Percentiles rank a stretch among this genome's conserved stretches.
Conservation (phyloP, 2,888 invertebrate genomes). For the Blastobasis adustella region DNA sequence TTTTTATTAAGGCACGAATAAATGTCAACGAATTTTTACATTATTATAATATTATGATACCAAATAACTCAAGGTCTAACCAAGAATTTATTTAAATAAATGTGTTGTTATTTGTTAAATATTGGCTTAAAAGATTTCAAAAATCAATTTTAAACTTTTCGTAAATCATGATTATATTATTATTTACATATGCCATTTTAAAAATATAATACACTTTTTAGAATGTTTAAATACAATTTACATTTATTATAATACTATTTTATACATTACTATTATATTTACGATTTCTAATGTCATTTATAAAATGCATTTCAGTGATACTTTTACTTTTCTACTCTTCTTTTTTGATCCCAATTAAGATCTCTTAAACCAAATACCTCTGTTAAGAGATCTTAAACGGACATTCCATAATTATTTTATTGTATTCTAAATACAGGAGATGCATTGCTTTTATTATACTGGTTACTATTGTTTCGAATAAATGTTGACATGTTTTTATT, state of each 20-base stretch:
- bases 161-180: background rate
- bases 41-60: background rate
- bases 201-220: background rate
- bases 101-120: no score
- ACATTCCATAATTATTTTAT: conserved; percentile 31
- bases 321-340: conserved; percentile 26
- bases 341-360: conserved; percentile 31
- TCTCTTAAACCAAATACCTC: conserved; percentile 18
- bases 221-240: background rate
- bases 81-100: no score
- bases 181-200: background rate
- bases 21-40: conserved; percentile 6
- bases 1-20: background rate
- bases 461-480: conserved; percentile 18
- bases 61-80: no score
- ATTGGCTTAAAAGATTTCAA: no score
- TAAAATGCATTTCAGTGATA: conserved; percentile 1
- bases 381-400: conserved; percentile 32
- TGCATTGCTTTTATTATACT: conserved; percentile 18
- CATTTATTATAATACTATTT: background rate
- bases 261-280: no score
- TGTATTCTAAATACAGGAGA: conserved; percentile 17
- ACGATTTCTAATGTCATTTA: no score
- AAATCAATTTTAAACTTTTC: no score
- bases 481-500: conserved; percentile 37